Base-by-base conservation (phyloP, 1,140 invertebrate genomes). In the Linepithema humile region DNA sequence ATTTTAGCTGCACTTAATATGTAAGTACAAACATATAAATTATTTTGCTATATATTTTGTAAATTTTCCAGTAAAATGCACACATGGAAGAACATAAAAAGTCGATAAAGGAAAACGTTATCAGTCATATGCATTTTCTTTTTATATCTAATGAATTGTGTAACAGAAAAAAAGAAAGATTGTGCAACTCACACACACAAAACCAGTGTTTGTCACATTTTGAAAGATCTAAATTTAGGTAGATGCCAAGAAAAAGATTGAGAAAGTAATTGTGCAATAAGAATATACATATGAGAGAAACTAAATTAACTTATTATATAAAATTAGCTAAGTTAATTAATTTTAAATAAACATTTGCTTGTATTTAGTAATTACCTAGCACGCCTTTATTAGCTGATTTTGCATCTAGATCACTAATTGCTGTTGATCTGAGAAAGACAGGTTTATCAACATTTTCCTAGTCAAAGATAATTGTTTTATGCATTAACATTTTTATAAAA, bases 151-250 rank as follows among this genome's bases (percentile, higher is more conserved):
- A 48, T 43, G 7, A 9, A 57, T 23, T 32, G 26, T 2, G 15
- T 43, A 38, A 53, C 57, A 23, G 48, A 50, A 43, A 67, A 57
- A 50, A 3, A 23, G 40, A 62, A n/a, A 53, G 60, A 73, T 23
- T 40, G 53, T 87, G 84, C 84, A 32, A 55, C 64, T 74, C 15
- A n/a, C n/a, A n/a, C n/a, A n/a, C n/a, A n/a, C n/a, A 43, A 26
- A 43, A 64, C 26, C 15, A 72, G 48, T 45, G 82, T 73, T 78
- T 88, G 65, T 73, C 65, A 65, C 40, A 15, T 82, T 6, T 75
- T 45, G 50, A 72, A 67, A 70, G 23, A 23, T n/a, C 67, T 48
- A 62, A 45, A 67, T 75, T 10, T 67, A 20, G 15, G 35, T 29
- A 26, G 62, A 29, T 10, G 29, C 23, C n/a, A n/a, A 26, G 17